phyloP scores from a whole-genome alignment of 2,113 vertebrate genomes.

The Sarotherodon lohbergeri region DNA sequence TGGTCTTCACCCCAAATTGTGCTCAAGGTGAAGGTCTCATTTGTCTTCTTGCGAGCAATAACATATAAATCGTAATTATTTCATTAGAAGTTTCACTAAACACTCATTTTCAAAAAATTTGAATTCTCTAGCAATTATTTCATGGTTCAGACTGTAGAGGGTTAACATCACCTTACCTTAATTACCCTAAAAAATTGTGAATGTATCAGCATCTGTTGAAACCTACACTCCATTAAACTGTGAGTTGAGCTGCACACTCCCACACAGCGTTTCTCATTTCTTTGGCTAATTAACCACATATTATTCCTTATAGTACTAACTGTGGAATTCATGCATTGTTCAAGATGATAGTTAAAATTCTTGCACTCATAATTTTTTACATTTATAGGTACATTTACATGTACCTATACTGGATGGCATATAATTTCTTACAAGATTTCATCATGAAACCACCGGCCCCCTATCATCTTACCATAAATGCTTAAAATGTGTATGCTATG shows the following conservation, averaged over 20 bases:
- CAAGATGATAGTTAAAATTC: background rate
- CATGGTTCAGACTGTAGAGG: background rate
- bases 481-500: background rate
- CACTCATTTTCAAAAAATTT: background rate
- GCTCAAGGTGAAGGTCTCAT: background rate
- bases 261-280: background rate
- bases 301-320: background rate
- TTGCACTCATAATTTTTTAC: background rate
- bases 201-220: background rate
- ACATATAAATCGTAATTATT: background rate
- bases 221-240: background rate
- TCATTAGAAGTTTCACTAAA: background rate
- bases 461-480: background rate
- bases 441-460: background rate
- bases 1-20: background rate
- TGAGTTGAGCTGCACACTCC: background rate
- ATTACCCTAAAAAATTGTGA: background rate
- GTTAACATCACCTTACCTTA: background rate
- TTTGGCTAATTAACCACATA: background rate
- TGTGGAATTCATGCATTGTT: background rate
- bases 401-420: background rate
- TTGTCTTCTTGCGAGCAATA: background rate
- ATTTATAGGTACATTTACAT: background rate
- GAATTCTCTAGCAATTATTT: background rate
- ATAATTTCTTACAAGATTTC: background rate